phyloP scores from a whole-genome alignment of 2,888 invertebrate genomes.

The Limnephilus auricula region DNA sequence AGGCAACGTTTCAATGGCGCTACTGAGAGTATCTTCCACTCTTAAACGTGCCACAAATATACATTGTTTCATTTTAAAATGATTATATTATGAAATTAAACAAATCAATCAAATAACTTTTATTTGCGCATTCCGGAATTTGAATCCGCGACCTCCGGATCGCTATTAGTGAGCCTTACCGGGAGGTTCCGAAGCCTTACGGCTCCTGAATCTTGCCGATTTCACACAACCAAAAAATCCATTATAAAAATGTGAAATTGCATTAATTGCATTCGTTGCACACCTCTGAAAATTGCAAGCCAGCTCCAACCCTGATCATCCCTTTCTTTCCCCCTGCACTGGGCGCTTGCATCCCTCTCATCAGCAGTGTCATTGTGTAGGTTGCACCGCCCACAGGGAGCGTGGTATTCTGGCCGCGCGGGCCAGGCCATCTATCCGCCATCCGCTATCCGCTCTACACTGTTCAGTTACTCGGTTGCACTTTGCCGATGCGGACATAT shows the following conservation, averaged over 20 bases:
- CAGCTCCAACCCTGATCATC: constrained; percentile 26
- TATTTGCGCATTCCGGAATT: no score
- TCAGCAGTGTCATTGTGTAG: constrained; percentile 48
- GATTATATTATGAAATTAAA: no score
- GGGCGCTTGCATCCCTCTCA: constrained; percentile 46
- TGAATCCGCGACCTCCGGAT: no score
- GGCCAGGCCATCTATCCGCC: neutral
- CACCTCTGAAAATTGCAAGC: constrained; percentile 7
- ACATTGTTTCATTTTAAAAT: no score
- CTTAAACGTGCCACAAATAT: no score
- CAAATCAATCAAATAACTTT: no score
- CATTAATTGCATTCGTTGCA: constrained; percentile 38
- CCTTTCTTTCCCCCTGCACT: constrained; percentile 23
- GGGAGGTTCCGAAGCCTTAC: neutral
- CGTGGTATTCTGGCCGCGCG: neutral
- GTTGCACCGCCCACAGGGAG: constrained; percentile 57
- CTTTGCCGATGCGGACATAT: constrained; percentile 55
- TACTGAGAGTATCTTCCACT: no score
- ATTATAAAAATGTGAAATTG: neutral
- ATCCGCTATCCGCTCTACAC: neutral
- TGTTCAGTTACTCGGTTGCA: constrained; percentile 60
- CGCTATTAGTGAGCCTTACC: no score
- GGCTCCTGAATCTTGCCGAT: neutral
- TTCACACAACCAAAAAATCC: neutral
- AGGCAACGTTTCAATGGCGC: no score